Evolutionary conservation across 2,113 vertebrate species (phyloP).

Genomic region (Upupa epops): DNA sequence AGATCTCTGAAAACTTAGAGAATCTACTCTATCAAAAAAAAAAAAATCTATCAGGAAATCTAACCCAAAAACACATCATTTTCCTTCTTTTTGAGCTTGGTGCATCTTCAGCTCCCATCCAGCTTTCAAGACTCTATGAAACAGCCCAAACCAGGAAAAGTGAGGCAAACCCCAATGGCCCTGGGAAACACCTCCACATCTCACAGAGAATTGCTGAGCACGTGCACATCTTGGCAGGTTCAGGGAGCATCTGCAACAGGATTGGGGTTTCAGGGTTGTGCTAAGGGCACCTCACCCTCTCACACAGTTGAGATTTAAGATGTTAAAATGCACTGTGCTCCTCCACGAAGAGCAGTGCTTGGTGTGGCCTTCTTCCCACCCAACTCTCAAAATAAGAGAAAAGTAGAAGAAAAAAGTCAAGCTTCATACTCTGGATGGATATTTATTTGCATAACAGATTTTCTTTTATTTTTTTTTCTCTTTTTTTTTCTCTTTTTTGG

Average conservation of each 20-base stretch:
- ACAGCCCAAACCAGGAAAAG: not conserved
- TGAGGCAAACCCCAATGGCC: not conserved
- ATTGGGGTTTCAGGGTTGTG: not conserved
- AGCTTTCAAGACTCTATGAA: not conserved
- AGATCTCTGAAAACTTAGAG: not conserved
- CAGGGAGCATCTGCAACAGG: accelerated
- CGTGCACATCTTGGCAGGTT: accelerated
- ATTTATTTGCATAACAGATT: constrained; percentile 67
- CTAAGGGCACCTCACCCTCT: not conserved
- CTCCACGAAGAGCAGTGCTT: not conserved
- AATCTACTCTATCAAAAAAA: not conserved
- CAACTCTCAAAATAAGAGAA: constrained; percentile 29
- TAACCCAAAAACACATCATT: not conserved
- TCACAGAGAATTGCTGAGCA: not conserved
- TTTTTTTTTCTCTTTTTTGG: constrained; percentile 76
- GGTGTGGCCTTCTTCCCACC: not conserved
- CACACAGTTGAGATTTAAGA: not conserved
- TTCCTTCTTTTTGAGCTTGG: not conserved
- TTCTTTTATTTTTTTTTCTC: not conserved
- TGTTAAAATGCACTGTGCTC: not conserved
- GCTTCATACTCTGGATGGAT: constrained; percentile 57
- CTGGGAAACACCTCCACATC: not conserved
- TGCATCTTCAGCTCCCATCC: not conserved
- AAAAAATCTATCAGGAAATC: not conserved
- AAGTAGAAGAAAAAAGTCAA: constrained; percentile 48